These are phyloP conservation scores for Nephotettix cincticeps DNA, from an alignment of 1,140 invertebrate genomes.

Conservation along the genomic window DNA sequence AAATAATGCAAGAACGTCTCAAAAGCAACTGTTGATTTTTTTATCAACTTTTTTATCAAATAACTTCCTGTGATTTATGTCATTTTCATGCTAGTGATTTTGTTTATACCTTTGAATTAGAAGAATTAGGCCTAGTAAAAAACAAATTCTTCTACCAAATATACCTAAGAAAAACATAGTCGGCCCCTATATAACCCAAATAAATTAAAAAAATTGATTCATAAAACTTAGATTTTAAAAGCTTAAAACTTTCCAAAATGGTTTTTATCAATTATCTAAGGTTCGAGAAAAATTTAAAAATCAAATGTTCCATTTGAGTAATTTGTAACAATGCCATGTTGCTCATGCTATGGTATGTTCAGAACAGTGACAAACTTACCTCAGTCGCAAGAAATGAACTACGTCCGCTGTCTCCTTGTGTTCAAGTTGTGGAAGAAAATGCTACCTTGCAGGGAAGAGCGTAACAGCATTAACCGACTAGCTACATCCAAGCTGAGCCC, in stretches of 20 bases:
- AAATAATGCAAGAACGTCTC: too few species aligned
- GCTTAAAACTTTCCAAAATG: not conserved
- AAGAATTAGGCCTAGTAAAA: too few species aligned
- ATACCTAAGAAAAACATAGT: too few species aligned
- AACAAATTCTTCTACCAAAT: too few species aligned
- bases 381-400: slow-evolving; percentile 29
- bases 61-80: too few species aligned
- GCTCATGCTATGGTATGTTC: too few species aligned
- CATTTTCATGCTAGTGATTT: too few species aligned
- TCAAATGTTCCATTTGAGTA: not conserved
- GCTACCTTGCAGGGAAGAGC: slow-evolving; percentile 28
- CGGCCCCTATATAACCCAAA: not conserved
- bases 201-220: not conserved
- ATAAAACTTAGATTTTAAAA: not conserved
- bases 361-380: not conserved
- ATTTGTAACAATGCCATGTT: too few species aligned
- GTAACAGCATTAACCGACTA: slow-evolving; percentile 30
- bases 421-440: slow-evolving; percentile 41
- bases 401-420: slow-evolving; percentile 36
- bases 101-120: too few species aligned
- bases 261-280: not conserved
- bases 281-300: not conserved
- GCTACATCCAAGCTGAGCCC: slow-evolving; percentile 29
- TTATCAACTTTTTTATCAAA: too few species aligned
- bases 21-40: too few species aligned